Evolutionary conservation across 1,140 invertebrate species (phyloP).

Genomic region (Sitobion miscanthi): DNA sequence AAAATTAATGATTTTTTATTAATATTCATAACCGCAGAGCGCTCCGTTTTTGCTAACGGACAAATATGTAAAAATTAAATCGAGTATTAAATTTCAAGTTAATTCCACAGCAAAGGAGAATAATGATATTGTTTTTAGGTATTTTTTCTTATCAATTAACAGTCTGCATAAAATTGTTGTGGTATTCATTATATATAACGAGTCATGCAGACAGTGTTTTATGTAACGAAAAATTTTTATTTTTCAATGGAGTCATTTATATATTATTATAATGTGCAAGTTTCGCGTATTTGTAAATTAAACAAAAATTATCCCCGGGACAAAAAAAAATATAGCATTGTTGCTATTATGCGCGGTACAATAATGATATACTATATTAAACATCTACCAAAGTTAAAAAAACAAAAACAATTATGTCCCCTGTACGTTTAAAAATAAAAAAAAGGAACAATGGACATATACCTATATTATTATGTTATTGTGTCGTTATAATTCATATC

Average conservation of each 20-base stretch:
- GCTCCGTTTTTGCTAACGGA: not conserved
- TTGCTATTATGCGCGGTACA: not conserved
- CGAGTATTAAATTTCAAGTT: not conserved
- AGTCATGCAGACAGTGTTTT: not conserved
- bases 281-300: slow-evolving; percentile 4
- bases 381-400: not conserved
- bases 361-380: not conserved
- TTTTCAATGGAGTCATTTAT: not conserved
- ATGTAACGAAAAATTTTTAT: not conserved
- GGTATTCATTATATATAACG: not conserved
- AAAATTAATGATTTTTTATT: too few species aligned
- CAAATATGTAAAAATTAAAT: not conserved
- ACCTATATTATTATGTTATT: not conserved
- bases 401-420: not conserved
- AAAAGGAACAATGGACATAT: not conserved
- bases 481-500: not conserved
- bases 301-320: not conserved
- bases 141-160: not conserved
- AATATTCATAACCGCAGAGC: too few species aligned
- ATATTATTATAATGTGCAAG: not conserved
- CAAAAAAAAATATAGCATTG: not conserved
- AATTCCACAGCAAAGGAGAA: not conserved
- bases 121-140: not conserved
- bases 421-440: not conserved
- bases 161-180: too few species aligned